Evolutionary conservation across 2,888 invertebrate genomes (phyloP), one percentile per base, ranked within the genome.

Genomic region (Tetropium fuscum): DNA sequence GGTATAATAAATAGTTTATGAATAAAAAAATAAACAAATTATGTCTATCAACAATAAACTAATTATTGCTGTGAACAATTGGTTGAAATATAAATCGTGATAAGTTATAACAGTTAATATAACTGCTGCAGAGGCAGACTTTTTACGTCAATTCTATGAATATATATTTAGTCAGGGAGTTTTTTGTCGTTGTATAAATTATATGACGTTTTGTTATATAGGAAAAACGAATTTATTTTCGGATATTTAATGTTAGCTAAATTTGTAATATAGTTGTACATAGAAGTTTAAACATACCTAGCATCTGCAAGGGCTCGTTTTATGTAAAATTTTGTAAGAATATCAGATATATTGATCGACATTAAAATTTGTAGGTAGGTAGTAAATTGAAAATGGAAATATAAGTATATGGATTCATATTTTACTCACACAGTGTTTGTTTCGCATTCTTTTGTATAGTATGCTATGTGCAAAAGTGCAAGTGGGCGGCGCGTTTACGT

Each of bases 91-190:
- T 25, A 41, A 63, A 56, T 53, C 45, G 45, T 45, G 54, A 54
- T 44, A 54, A 45, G 34, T 43, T 53, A 10, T 41, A 53, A 43
- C 34, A 32, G 43, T 34, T 54, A 19, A 20, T 38, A 25, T 47
- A 53, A 43, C 60, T 57, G 60, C 47, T 54, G 13, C 1, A 20
- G 13, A 48, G 48, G 71, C 63, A 64, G 63, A 63, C 62, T 60
- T 72, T 72, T 69, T 66, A 72, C 67, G 76, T 76, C 76, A 76
- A 76, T 76, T 76, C 72, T 57, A 66, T 53, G 67, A 66, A 65
- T 66, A 72, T n/a, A n/a, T 69, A 66, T 68, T 72, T 71, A 72
- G 69, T 74, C 73, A 73, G 72, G 71, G 72, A 73, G 66, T 69
- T 66, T 71, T 72, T 73, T 64, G 60, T 63, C 58, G 59, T 60